Evolutionary conservation across 1,140 invertebrate genomes (phyloP).

Genomic region (Hesperophylax magnus): DNA sequence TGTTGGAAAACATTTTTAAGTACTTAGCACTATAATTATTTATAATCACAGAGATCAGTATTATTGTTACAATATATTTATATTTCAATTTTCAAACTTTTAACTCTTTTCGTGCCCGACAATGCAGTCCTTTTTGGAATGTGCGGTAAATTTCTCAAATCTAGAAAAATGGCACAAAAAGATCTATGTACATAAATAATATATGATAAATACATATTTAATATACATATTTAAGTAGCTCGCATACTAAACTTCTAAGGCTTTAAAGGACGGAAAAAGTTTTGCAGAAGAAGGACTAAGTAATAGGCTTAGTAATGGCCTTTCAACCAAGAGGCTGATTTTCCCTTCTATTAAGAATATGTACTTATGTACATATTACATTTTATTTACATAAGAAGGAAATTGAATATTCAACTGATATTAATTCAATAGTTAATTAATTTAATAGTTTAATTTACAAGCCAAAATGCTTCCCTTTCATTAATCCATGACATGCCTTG

Average conservation of each 20-base stretch:
- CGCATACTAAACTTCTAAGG: constrained; percentile 28
- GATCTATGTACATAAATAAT: background rate
- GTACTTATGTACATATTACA: background rate
- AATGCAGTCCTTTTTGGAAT: background rate
- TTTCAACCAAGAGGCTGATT: background rate
- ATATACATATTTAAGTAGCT: background rate
- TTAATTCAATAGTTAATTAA: background rate
- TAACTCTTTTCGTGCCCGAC: background rate
- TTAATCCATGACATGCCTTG: background rate
- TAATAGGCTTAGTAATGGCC: background rate
- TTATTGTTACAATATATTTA: background rate
- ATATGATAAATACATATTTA: background rate
- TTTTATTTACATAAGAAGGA: constrained; percentile 19
- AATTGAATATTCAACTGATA: constrained; percentile 13
- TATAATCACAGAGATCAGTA: constrained; percentile 38
- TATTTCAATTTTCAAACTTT: background rate
- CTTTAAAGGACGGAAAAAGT: constrained; percentile 23
- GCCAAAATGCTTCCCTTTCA: background rate
- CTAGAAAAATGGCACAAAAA: constrained; percentile 32
- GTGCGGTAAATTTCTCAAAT: background rate
- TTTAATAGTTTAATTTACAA: background rate
- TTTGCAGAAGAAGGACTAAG: background rate
- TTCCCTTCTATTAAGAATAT: background rate
- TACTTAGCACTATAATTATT: constrained; percentile 26
- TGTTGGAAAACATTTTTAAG: constrained; percentile 7